Conservation (phyloP, 2,797 vertebrate species). For the Coreius guichenoti region DNA sequence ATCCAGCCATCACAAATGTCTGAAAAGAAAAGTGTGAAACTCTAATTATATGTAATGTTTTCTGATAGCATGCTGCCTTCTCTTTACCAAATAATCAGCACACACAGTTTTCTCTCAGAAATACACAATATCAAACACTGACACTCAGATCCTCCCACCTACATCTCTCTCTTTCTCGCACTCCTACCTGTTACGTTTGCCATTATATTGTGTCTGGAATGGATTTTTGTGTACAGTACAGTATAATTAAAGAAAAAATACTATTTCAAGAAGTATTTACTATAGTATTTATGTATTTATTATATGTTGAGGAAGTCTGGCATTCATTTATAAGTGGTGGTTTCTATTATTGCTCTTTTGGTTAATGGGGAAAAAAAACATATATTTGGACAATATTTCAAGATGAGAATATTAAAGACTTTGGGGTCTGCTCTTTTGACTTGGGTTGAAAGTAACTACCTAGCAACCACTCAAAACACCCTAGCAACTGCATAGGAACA, state of each 20-base stretch:
- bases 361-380: neutral
- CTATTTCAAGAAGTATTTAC: neutral
- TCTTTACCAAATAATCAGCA: neutral
- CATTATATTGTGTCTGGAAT: neutral
- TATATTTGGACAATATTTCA: neutral
- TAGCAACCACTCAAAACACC: neutral
- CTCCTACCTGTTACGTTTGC: conserved; percentile 4
- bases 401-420: neutral
- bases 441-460: neutral
- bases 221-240: neutral
- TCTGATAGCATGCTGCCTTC: neutral
- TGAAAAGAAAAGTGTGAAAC: too few relatives aligned
- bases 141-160: conserved; percentile 26
- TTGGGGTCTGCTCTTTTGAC: neutral
- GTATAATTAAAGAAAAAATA: neutral
- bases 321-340: neutral
- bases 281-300: neutral
- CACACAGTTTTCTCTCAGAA: neutral
- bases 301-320: neutral
- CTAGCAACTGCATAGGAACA: neutral
- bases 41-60: neutral
- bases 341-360: neutral
- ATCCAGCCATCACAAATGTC: neutral
- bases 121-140: conserved; percentile 29
- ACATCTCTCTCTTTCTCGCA: conserved; percentile 23